Evolutionary conservation across 2,113 vertebrate genomes (phyloP), one percentile per base, ranked within the genome.

Genomic region (Daboia siamensis): DNA sequence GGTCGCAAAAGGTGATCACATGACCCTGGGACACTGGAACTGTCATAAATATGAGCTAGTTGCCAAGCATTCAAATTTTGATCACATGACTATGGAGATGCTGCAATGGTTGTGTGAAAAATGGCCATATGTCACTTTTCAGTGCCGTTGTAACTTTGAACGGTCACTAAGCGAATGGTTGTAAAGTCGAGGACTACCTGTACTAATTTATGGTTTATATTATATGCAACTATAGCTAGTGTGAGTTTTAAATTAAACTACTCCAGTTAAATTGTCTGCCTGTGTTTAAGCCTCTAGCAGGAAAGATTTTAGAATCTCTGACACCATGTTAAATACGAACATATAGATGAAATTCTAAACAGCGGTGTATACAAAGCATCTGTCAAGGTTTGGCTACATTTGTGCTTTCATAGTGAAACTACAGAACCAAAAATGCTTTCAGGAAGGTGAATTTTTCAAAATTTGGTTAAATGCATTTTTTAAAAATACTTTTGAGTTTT

Each of bases 381-480:
- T 88, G 86, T 90, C 74, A 12, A 8, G 21, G n/a, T 29, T 88
- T 39, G 6, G 91, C 91, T 94, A 93, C 84, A 39, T 89, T 57
- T 89, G n/a, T 26, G 11, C 29, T 80, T 5, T 51, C 64, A 33
- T 55, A n/a, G 15, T 80, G 6, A 87, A 87, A 92, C 51, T 46
- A 29, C 46, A 74, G 57, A 92, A 9, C 51, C 94, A 13, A 5
- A 87, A 46, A 94, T 39, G 3, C 90, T 93, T 95, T 93, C 86
- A 91, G 46, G 92, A 69, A 74, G 17, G 54, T 51, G 92, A 94
- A 88, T 29, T 8, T 86, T 10, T 15, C 5, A 87, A 29, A 57
- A 21, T 90, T 92, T 93, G 51, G 57, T 15, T 2, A 90, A 86
- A 91, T 69, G 51, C 46, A 69, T 12, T 17, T 86, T 13, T 0